A percentile compares a stretch with the other conserved stretches of the same genome.
Conservation (phyloP, 2,113 vertebrate genomes). For the Hymenochirus boettgeri region DNA sequence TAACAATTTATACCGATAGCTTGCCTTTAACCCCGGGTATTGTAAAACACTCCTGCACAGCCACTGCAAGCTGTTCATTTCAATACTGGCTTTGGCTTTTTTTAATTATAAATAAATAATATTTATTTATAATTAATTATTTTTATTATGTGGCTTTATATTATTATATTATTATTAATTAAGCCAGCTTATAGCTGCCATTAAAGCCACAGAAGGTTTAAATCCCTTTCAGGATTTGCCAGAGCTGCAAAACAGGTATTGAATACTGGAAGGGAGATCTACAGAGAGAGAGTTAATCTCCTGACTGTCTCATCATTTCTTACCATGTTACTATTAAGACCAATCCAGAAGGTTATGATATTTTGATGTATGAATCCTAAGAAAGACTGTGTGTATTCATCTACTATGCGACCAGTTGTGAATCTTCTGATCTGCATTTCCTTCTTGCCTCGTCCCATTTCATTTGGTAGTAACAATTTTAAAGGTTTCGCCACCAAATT, state of each 20-base stretch:
- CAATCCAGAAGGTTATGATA: constrained; percentile 80
- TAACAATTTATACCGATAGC: too few species aligned
- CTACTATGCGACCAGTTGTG: constrained; percentile 75
- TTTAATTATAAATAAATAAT: too few species aligned
- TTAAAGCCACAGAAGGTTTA: accelerated
- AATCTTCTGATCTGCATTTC: constrained; percentile 70
- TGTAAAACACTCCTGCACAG: too few species aligned
- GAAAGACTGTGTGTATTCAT: constrained; percentile 69
- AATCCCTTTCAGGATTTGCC: too few species aligned
- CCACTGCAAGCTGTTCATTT: too few species aligned
- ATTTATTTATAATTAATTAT: constrained; percentile 8
- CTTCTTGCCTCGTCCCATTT: constrained; percentile 80
- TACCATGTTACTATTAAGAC: constrained; percentile 90
- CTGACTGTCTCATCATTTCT: too few species aligned
- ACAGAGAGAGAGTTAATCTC: neutral
- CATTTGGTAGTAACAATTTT: constrained; percentile 73
- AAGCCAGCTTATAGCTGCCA: constrained; percentile 2
- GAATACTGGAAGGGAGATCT: too few species aligned
- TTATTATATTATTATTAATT: constrained; percentile 1
- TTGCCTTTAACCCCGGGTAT: too few species aligned
- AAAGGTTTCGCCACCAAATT: constrained; percentile 75
- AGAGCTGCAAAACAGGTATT: too few species aligned
- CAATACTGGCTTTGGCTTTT: too few species aligned
- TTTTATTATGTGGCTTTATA: constrained; percentile 7
- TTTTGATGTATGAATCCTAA: constrained; percentile 63